A percentile compares a stretch with the other conserved stretches of the same genome.
Conservation (phyloP, 2,797 vertebrate species). For the Falco concolor region DNA sequence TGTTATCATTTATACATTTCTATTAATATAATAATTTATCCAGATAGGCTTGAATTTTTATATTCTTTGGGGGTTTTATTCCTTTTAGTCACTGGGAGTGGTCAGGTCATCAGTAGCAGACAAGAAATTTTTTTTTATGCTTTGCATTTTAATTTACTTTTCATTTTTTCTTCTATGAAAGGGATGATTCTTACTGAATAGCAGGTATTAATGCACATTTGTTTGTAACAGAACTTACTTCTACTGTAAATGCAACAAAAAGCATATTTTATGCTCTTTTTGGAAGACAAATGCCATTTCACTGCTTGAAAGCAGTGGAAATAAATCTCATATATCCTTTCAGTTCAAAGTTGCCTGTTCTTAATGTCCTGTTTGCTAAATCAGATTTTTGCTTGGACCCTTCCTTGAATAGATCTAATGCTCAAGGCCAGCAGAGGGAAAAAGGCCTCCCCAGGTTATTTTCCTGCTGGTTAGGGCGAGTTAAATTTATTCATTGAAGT, state of each 20-base stretch:
- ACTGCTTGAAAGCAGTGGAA: background rate
- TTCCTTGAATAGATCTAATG: background rate
- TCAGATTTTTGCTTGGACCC: background rate
- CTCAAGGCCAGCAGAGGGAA: background rate
- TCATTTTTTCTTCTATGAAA: background rate
- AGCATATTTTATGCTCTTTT: background rate
- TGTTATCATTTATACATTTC: background rate
- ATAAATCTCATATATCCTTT: background rate
- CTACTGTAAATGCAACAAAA: accelerated
- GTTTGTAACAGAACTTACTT: background rate
- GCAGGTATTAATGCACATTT: background rate
- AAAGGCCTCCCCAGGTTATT: background rate
- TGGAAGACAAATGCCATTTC: background rate
- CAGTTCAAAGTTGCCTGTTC: background rate
- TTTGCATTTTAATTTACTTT: background rate
- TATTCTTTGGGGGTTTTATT: background rate
- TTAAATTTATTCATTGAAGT: conserved; percentile 7
- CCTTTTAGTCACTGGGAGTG: background rate
- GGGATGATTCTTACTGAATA: background rate
- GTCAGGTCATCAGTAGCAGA: background rate
- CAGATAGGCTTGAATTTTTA: background rate
- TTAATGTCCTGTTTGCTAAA: background rate
- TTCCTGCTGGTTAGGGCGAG: background rate
- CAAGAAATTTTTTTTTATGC: background rate
- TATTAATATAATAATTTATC: background rate